phyloP scores from a whole-genome alignment of 2,797 vertebrate species.

The Pangasius sanitwongsei region DNA sequence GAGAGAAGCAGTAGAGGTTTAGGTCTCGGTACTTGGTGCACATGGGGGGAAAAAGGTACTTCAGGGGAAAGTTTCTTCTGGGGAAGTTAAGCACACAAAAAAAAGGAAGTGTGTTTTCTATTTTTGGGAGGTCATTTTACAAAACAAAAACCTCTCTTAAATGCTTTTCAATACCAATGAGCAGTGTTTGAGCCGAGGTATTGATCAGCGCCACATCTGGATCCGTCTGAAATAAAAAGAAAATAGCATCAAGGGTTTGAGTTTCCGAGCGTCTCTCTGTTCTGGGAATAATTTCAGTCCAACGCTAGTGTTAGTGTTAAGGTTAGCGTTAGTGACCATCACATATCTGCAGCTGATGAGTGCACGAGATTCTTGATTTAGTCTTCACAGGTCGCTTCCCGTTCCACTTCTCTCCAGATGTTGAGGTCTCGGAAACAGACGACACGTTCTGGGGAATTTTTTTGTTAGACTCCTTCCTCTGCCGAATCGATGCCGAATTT shows the following conservation, averaged over 20 bases:
- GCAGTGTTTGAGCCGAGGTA: neutral
- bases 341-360: slow-evolving; percentile 53
- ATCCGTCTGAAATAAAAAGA: neutral
- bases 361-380: slow-evolving; percentile 72
- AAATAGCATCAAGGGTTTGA: neutral
- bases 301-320: neutral
- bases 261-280: slow-evolving; percentile 27
- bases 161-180: neutral
- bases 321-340: neutral
- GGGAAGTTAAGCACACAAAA: neutral
- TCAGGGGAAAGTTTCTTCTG: neutral
- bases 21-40: neutral
- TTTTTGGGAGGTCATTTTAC: neutral
- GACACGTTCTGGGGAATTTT: slow-evolving; percentile 73
- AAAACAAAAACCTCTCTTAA: neutral
- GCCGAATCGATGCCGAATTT: too few relatives aligned
- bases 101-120: neutral
- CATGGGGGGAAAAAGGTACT: neutral
- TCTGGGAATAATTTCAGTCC: slow-evolving; percentile 67
- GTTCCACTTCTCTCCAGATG: slow-evolving; percentile 62
- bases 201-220: neutral
- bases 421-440: slow-evolving; percentile 51
- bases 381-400: slow-evolving; percentile 77
- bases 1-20: neutral
- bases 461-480: neutral